These are phyloP conservation scores for Lochmaea capreae DNA, from an alignment of 2,888 invertebrate species.

Conservation along the genomic window DNA sequence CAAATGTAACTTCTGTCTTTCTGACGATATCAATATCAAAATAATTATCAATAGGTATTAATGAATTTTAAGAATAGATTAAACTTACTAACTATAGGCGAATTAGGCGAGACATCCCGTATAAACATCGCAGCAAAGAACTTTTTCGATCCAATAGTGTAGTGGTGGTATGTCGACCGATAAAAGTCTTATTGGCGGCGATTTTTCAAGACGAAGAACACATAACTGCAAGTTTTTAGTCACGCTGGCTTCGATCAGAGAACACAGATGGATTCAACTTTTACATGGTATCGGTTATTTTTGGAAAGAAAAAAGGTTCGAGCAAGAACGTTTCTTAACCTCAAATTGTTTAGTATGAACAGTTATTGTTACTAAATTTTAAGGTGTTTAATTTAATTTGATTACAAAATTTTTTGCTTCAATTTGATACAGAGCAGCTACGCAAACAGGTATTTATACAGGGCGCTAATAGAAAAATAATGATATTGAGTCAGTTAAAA, in stretches of 20 bases:
- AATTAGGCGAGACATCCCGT: background rate
- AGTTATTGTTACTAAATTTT: background rate
- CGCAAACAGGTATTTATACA: too few relatives aligned
- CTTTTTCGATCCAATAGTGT: constrained; percentile 41
- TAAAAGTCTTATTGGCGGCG: constrained; percentile 36
- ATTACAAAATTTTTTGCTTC: background rate
- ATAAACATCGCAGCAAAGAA: constrained; percentile 3
- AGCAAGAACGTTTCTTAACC: constrained; percentile 22
- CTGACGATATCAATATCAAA: too few relatives aligned
- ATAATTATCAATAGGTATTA: too few relatives aligned
- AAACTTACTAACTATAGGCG: background rate
- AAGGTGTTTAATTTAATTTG: background rate
- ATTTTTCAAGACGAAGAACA: constrained; percentile 31
- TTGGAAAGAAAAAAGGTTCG: constrained; percentile 10
- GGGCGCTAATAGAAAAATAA: too few relatives aligned
- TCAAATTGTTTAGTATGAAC: constrained; percentile 7
- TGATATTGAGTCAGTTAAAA: too few relatives aligned
- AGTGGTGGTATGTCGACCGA: constrained; percentile 36
- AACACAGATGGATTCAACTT: constrained; percentile 21
- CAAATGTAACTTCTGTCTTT: too few relatives aligned
- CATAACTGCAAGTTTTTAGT: constrained; percentile 29
- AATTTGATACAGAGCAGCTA: too few relatives aligned
- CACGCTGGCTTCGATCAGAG: constrained; percentile 17
- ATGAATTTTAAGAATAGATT: too few relatives aligned
- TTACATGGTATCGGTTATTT: constrained; percentile 26